A percentile compares a stretch with the other conserved stretches of the same genome.
Conservation (phyloP, 2,113 vertebrate species). For the Pygathrix nemaeus region DNA sequence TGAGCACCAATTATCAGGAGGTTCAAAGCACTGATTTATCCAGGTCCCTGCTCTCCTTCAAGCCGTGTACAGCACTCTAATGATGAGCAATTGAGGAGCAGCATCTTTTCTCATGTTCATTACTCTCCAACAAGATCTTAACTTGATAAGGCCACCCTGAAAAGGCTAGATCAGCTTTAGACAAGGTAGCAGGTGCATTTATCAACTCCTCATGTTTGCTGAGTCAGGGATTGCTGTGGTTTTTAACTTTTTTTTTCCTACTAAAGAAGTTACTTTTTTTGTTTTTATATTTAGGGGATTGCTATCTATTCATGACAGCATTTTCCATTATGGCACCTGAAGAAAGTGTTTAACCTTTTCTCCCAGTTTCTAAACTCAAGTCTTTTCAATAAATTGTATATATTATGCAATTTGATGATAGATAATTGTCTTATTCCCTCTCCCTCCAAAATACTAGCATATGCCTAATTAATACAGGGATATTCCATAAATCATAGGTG, state of each 20-base stretch:
- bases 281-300: constrained; percentile 36
- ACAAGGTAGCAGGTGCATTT: constrained; percentile 80
- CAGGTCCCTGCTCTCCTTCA: constrained; percentile 1
- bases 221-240: constrained; percentile 73
- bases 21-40: constrained; percentile 66
- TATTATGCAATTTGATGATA: constrained; percentile 10
- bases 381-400: constrained; percentile 42
- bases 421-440: constrained; percentile 36
- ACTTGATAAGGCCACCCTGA: constrained; percentile 80
- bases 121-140: constrained; percentile 75
- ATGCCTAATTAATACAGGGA: constrained; percentile 73
- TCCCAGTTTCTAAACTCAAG: constrained; percentile 39
- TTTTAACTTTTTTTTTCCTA: constrained; percentile 66
- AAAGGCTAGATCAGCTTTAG: constrained; percentile 81
- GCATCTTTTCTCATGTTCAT: constrained; percentile 58
- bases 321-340: constrained; percentile 55
- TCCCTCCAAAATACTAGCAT: constrained; percentile 53
- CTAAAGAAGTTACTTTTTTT: constrained; percentile 76
- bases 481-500: constrained; percentile 72
- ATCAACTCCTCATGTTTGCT: constrained; percentile 80
- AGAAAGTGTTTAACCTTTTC: constrained; percentile 69
- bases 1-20: constrained; percentile 69
- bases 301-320: constrained; percentile 52
- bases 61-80: constrained; percentile 47
- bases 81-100: constrained; percentile 74